Evolutionary conservation across 2,113 vertebrate genomes (phyloP).

Genomic region (Climacteris rufus): DNA sequence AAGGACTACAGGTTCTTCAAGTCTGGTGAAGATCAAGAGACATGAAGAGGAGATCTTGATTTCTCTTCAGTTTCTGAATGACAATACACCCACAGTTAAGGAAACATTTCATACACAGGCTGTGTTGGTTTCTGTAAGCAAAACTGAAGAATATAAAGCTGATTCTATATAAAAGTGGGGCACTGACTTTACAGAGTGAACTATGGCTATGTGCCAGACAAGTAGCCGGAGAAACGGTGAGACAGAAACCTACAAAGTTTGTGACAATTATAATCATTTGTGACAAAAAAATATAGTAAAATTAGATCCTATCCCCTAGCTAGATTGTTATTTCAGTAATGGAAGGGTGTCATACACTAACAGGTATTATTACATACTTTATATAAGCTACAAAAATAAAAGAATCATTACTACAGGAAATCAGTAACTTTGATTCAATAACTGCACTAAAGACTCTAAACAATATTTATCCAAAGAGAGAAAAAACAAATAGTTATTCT

Average conservation of each 20-base stretch:
- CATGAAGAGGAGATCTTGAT: neutral
- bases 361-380: neutral
- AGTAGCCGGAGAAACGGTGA: neutral
- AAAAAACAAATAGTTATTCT: neutral
- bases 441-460: neutral
- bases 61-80: slow-evolving; percentile 9
- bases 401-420: neutral
- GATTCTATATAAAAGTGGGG: neutral
- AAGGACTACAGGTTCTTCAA: slow-evolving; percentile 31
- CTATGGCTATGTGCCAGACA: neutral
- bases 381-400: neutral
- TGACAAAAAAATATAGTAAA: neutral
- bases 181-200: neutral
- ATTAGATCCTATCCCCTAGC: neutral
- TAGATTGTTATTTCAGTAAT: neutral
- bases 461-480: neutral
- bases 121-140: neutral
- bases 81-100: neutral
- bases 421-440: neutral
- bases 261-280: neutral
- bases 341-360: neutral
- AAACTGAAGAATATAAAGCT: neutral
- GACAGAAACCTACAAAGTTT: neutral
- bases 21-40: slow-evolving; percentile 5
- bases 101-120: neutral